These are phyloP conservation scores for Acronicta aceris DNA, from an alignment of 2,888 invertebrate species.

Conservation along the genomic window DNA sequence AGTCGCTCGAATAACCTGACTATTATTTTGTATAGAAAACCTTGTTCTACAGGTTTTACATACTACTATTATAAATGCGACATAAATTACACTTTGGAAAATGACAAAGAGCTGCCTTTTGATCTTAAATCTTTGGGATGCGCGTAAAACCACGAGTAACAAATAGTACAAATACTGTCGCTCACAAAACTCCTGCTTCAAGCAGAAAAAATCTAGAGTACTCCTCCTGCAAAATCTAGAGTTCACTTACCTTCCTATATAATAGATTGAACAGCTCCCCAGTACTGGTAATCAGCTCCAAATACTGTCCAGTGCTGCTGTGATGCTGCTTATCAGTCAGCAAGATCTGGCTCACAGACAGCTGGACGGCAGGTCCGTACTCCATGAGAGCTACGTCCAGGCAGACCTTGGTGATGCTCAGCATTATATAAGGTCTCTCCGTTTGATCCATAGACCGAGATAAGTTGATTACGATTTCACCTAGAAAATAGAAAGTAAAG, in stretches of 20 bases:
- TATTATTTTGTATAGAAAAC: too few species aligned
- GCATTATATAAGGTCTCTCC: constrained; percentile 93
- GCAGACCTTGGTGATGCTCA: constrained; percentile 91
- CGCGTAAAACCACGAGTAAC: too few species aligned
- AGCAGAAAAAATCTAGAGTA: too few species aligned
- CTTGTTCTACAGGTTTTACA: too few species aligned
- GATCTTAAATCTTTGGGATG: too few species aligned
- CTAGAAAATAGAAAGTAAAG: constrained; percentile 64
- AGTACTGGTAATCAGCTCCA: constrained; percentile 92
- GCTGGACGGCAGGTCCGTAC: constrained; percentile 93
- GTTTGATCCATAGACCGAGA: constrained; percentile 90
- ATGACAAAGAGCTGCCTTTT: too few species aligned
- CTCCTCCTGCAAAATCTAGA: not conserved
- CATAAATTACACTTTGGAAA: too few species aligned
- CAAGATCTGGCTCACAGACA: constrained; percentile 75
- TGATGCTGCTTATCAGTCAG: constrained; percentile 94
- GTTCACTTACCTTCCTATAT: constrained; percentile 92
- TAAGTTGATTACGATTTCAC: constrained; percentile 90
- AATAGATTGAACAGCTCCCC: constrained; percentile 92
- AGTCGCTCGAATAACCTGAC: too few species aligned
- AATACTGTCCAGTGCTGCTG: constrained; percentile 92
- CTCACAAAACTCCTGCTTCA: too few species aligned
- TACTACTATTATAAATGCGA: too few species aligned
- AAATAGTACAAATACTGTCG: too few species aligned
- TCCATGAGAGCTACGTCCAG: constrained; percentile 94